These are phyloP conservation scores for Arrhamphus sclerolepis DNA, from an alignment of 2,797 vertebrate genomes.

Conservation along the genomic window DNA sequence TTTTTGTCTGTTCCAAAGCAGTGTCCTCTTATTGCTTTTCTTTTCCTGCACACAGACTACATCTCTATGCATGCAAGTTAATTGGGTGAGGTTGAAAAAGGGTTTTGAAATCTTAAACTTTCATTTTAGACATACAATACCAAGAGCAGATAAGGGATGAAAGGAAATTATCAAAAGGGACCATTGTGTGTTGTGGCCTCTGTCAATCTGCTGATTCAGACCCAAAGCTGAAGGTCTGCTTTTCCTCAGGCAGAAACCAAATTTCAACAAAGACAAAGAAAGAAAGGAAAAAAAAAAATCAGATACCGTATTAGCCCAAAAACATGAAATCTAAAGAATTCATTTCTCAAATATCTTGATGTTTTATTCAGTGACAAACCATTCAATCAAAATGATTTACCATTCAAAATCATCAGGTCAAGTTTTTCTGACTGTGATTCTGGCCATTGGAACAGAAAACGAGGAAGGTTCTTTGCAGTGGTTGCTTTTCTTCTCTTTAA, in stretches of 20 bases:
- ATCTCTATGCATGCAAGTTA: conserved; percentile 44
- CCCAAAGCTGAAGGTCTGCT: conserved; percentile 43
- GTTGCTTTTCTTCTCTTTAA: not conserved
- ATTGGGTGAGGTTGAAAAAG: conserved; percentile 29
- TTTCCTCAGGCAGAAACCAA: conserved; percentile 35
- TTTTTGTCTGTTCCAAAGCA: conserved; percentile 36
- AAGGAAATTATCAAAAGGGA: conserved; percentile 42
- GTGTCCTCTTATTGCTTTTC: conserved; percentile 27
- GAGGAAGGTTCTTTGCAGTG: not conserved
- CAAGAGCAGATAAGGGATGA: conserved; percentile 31
- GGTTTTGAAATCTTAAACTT: conserved; percentile 39
- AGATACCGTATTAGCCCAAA: conserved; percentile 9
- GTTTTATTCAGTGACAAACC: conserved; percentile 9
- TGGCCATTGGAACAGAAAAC: not conserved
- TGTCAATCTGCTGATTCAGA: conserved; percentile 21
- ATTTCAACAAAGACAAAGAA: conserved; percentile 14
- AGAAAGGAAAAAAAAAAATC: conserved; percentile 5
- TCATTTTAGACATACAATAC: conserved; percentile 39
- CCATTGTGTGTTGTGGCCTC: conserved; percentile 34
- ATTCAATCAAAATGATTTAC: not conserved
- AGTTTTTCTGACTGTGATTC: not conserved
- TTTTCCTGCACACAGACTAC: conserved; percentile 30
- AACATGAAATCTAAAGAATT: conserved; percentile 20
- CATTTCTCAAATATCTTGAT: conserved; percentile 3
- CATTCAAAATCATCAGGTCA: not conserved